Percentiles rank a stretch among this genome's conserved stretches.
phyloP scores from a whole-genome alignment of 2,888 invertebrate genomes.

The Acanthosepion esculentum region DNA sequence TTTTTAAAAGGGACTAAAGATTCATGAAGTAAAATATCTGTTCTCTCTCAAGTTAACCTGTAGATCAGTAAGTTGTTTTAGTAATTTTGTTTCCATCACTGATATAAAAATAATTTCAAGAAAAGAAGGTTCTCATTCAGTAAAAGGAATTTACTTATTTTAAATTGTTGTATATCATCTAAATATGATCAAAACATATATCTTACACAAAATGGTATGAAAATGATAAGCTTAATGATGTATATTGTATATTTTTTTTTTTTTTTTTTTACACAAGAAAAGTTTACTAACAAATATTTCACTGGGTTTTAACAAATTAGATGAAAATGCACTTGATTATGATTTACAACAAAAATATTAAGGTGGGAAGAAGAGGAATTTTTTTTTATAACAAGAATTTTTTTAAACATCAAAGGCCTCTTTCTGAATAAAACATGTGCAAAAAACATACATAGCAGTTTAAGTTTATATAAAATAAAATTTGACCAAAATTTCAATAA shows the following conservation, averaged over 20 bases:
- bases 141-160: neutral
- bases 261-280: neutral
- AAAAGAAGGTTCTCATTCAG: too few relatives aligned
- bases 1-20: too few relatives aligned
- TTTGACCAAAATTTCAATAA: neutral
- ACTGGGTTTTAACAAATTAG: neutral
- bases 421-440: neutral
- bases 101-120: neutral
- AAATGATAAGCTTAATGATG: neutral
- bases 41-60: too few relatives aligned
- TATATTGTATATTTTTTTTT: neutral
- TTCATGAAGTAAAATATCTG: too few relatives aligned
- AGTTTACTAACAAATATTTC: neutral
- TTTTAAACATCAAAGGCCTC: neutral
- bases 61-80: too few relatives aligned
- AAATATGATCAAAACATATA: neutral
- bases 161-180: neutral
- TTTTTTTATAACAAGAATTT: neutral
- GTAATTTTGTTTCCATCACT: neutral
- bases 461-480: constrained; percentile 33
- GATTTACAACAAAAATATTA: neutral
- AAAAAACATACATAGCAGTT: constrained; percentile 8
- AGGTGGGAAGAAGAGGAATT: neutral
- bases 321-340: neutral
- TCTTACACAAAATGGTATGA: neutral